Base-by-base conservation (phyloP, 2,797 vertebrate genomes). In the Chaunax sp. region DNA sequence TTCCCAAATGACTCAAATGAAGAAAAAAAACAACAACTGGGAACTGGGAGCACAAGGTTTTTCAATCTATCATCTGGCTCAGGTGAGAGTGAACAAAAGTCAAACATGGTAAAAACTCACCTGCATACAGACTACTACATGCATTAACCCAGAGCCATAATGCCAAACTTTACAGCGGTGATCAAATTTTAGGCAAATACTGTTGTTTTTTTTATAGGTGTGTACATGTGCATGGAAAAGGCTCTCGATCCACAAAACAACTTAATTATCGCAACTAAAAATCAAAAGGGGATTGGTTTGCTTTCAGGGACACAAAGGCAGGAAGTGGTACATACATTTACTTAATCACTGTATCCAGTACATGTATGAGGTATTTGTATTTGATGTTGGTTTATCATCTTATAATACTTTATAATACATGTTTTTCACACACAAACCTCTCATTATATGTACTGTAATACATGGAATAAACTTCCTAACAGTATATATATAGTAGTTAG, bases 51-150 rank as follows among this genome's bases (percentile, higher is more conserved):
- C 63, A 69, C 60, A 65, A 33, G 26, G 62, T 47, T 74, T 84
- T 87, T 81, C 69, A 81, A 84, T 86, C 81, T 47, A 75, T 88
- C 78, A 68, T 69, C 49, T 61, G 1, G 10, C 62, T 77, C 78
- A 75, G 51, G 54, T 33, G 62, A 71, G 53, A 52, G 50, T 65
- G 53, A 77, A 69, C 62, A 78, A 84, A 84, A 81, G 65, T 74
- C 55, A 78, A 51, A 77, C 51, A 63, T 67, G 60, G 63, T 75
- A 50, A 61, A 73, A 80, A 61, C 30, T 67, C 54, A 59, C 46
- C 65, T 75, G 38, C 23, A 52, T 22, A 47, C 30, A 65, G 28
- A 30, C 8, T 4, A 8, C 4, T 4, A 30, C 4, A 30, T 5
- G 12, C n/a, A 35, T 35, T 35, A 35, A 35, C 33, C 7, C 33